Percentiles rank a stretch among this genome's conserved stretches.
phyloP scores from a whole-genome alignment of 2,888 invertebrate species.

The Drosophila acutilabella region DNA sequence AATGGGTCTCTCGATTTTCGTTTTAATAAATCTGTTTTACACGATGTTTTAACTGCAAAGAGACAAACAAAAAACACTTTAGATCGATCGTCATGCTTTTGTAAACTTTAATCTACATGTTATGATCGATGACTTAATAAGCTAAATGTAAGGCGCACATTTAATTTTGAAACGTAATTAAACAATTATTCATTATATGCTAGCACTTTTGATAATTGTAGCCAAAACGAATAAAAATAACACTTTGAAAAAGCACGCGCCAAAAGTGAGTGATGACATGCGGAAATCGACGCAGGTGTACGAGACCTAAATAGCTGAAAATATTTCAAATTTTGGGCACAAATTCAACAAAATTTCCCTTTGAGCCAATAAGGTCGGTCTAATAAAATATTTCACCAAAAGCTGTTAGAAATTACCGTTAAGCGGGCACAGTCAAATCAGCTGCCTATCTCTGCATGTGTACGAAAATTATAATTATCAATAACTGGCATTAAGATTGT shows the following conservation, averaged over 20 bases:
- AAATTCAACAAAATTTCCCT: constrained; percentile 15
- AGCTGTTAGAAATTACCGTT: constrained; percentile 31
- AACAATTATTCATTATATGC: not conserved
- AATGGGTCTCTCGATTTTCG: constrained; percentile 12
- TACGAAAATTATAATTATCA: constrained; percentile 46
- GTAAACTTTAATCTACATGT: constrained; percentile 21
- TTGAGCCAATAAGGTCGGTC: constrained; percentile 15
- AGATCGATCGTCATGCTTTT: not conserved
- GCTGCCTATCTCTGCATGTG: constrained; percentile 52
- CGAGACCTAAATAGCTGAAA: constrained; percentile 15
- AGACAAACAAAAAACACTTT: constrained; percentile 13
- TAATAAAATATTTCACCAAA: constrained; percentile 12
- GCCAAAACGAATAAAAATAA: constrained; percentile 14
- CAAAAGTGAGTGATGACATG: constrained; percentile 23
- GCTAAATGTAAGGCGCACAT: not conserved
- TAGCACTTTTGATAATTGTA: constrained; percentile 9
- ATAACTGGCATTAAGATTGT: constrained; percentile 63
- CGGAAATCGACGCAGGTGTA: constrained; percentile 28
- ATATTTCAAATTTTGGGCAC: constrained; percentile 34
- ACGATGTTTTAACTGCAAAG: constrained; percentile 39
- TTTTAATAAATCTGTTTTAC: constrained; percentile 10
- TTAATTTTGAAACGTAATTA: not conserved
- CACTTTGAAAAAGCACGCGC: constrained; percentile 15
- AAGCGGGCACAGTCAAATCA: constrained; percentile 38
- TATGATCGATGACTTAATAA: constrained; percentile 33